Evolutionary conservation across 2,888 invertebrate genomes (phyloP).

Genomic region (Platycheirus albimanus): DNA sequence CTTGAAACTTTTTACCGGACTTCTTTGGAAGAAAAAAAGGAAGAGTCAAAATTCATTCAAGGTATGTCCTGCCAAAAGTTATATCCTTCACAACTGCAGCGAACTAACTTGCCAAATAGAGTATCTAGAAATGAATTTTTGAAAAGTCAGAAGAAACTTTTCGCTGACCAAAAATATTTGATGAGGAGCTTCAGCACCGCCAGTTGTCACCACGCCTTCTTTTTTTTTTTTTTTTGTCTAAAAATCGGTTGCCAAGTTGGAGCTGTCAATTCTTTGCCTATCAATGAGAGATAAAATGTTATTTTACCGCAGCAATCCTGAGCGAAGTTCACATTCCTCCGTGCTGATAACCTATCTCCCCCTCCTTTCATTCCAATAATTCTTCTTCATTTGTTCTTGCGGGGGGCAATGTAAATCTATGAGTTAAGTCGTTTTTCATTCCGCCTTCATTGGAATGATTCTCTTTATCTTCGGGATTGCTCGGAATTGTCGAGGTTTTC

Average conservation of each 20-base stretch:
- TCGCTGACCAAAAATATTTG: conserved; percentile 25
- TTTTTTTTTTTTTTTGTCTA: neutral
- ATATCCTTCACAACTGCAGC: conserved; percentile 4
- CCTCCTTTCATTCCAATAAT: conserved; percentile 21
- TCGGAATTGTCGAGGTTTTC: conserved; percentile 25
- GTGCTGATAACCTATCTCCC: neutral
- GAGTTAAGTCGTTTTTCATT: conserved; percentile 57
- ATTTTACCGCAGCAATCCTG: conserved; percentile 1
- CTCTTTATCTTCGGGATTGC: too few relatives aligned
- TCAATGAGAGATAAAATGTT: conserved; percentile 40
- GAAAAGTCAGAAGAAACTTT: conserved; percentile 18
- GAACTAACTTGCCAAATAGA: neutral
- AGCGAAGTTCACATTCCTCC: conserved; percentile 29
- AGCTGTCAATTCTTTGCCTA: conserved; percentile 60
- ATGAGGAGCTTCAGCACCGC: conserved; percentile 23
- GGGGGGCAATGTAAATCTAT: conserved; percentile 56
- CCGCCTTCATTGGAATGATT: conserved; percentile 7
- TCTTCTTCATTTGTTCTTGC: conserved; percentile 56
- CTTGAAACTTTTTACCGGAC: conserved; percentile 7
- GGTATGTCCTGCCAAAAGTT: conserved; percentile 25
- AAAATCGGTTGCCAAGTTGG: conserved; percentile 52
- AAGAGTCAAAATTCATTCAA: neutral
- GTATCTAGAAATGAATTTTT: conserved; percentile 5
- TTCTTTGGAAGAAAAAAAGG: neutral
- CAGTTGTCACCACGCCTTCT: conserved; percentile 41